Evolutionary conservation across 2,888 invertebrate species (phyloP), one percentile per base, ranked within the genome.

Genomic region (Ceratothoa steindachneri): DNA sequence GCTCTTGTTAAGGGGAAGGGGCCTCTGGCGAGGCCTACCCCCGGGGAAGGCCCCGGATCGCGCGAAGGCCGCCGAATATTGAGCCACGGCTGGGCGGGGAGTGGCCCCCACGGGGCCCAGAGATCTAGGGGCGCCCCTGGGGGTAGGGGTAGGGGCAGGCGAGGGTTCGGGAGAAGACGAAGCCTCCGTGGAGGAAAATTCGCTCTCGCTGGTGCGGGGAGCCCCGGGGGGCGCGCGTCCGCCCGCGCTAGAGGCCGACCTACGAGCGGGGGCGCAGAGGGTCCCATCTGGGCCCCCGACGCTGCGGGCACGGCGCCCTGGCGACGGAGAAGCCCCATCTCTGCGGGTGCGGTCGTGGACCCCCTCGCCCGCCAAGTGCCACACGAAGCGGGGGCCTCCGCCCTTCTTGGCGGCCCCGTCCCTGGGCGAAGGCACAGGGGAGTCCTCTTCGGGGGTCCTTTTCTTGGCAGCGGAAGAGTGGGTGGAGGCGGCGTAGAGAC

Each of bases 381-480:
- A 55, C 1, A 64, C 64, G 30, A 70, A 31, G 22, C 51, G 19
- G 31, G 67, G 53, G 1, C 64, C 74, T n/a, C 51, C 73, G 27
- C 31, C 65, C 15, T 71, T 74, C 64, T 71, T 71, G 12, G 27
- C 52, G 55, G 70, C 24, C 9, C n/a, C 53, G 4, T 12, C 30
- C n/a, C 53, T 29, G 7, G 27, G 24, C 7, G 15, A 15, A 15
- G 41, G 41, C 41, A 9, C 15, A 5, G 15, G 7, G n/a, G n/a
- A 1, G 22, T n/a, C 2, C 2, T 15, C 1, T 1, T 51, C 52
- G 52, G 15, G n/a, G 12, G 22, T 1, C 12, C 66, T 31, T 22
- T 88, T 88, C 83, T 89, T 89, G 83, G 89, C 88, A 53, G 87
- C 83, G 0, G 88, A 88, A 0, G 89, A 87, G 83, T 87, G 88